Evolutionary conservation across 2,113 vertebrate species (phyloP).

Genomic region (Arizona elegans): DNA sequence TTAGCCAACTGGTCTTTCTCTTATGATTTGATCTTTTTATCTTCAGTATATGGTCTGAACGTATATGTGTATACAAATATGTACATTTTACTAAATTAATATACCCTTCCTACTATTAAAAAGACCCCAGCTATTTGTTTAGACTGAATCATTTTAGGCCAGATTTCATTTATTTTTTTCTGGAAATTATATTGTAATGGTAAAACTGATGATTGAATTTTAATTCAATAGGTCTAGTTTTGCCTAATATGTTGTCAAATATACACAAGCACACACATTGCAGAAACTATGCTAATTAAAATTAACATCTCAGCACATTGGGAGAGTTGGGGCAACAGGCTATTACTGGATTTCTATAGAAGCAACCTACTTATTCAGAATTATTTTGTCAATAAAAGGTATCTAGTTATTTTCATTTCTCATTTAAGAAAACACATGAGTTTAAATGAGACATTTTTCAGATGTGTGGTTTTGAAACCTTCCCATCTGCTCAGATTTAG

Average conservation of each 20-base stretch:
- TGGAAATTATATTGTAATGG: background rate
- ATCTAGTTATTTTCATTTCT: background rate
- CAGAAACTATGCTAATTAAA: background rate
- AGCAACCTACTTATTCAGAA: background rate
- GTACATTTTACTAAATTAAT: background rate
- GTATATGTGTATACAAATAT: background rate
- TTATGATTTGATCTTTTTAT: background rate
- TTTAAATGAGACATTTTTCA: background rate
- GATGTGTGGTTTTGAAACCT: background rate
- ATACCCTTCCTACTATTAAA: background rate
- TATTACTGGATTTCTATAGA: background rate
- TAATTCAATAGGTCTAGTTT: background rate
- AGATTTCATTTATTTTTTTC: background rate
- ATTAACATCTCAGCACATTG: background rate
- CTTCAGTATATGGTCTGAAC: background rate
- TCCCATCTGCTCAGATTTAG: background rate
- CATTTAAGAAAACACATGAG: background rate
- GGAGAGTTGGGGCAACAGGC: background rate
- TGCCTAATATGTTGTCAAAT: background rate
- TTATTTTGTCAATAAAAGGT: background rate
- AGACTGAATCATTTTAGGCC: background rate
- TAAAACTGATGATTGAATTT: fast-evolving
- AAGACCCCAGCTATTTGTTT: background rate
- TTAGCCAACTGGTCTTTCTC: background rate
- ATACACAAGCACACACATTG: background rate